Base-by-base conservation (phyloP, 2,888 invertebrate genomes). In the Scaptomyza polygonia region DNA sequence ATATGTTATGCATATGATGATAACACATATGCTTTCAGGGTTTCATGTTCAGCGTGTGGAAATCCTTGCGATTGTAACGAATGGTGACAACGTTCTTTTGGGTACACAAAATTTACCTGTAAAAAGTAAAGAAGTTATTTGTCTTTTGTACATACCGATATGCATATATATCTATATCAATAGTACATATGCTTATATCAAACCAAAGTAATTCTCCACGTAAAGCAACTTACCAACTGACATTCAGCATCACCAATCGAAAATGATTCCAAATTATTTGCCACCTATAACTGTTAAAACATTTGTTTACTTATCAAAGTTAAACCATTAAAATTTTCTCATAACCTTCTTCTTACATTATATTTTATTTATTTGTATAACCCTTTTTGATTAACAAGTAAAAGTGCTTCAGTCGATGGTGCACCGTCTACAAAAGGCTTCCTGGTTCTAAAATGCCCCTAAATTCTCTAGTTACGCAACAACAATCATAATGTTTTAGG, bases 261-360 rank as follows among this genome's bases (percentile, higher is more conserved):
- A 14, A 14, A 43, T 16, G 16, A 44, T 44, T 72, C 62, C 54
- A 59, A 52, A 58, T 83, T 72, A 86, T 64, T 87, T 87, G 54
- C 88, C 86, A 77, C 86, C 86, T 77, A 87, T 86, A 86, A 86
- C 86, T 86, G 71, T 75, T 76, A 71, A 72, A 70, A 71, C 27
- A 61, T 63, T 49, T 52, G 9, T 62, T 77, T 64, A 53, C 43
- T 57, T 32, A 45, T 53, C 30, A 34, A 14, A 40, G 14, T 52
- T 30, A 6, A 36, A 27, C 16, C 34, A 14, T 29, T 34, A 4
- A 14, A 14, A 9, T 43, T 34, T n/a, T 11, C 5, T 32, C 4
- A 16, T 34, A 8, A 25, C 16, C 1, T 12, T 30, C 1, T 30
- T 16, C 12, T 18, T 9, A n/a, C n/a, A n/a, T 16, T 9, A 9